Base-by-base conservation (phyloP, 2,113 vertebrate species). In the Hepsetus odoe region DNA sequence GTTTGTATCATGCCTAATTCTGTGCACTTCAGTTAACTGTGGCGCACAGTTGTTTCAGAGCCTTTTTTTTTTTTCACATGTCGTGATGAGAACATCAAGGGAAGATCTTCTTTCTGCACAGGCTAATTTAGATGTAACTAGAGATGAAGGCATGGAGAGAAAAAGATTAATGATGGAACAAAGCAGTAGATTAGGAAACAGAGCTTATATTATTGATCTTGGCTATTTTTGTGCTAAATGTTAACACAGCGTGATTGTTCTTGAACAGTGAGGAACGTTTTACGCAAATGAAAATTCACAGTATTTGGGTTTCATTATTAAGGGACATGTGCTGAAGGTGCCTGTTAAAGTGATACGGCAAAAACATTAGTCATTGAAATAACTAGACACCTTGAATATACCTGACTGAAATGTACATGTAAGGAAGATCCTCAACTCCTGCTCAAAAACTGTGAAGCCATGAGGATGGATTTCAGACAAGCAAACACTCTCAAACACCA, bases 1-100 rank as follows among this genome's bases (percentile, higher is more conserved):
- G 86, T 90, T 87, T 89, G 86, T 85, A 85, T 90, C 87, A 58
- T 22, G 30, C 84, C 85, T 88, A 85, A 90, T 89, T 91, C 86
- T 0, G 72, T 75, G 24, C 82, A 83, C 88, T 83, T 87, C 77
- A 0, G 51, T 82, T 87, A 88, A 88, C 88, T 85, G 88, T 79
- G 80, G 85, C 86, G 79, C 86, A 74, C 13, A 55, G 32, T 78
- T 35, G 73, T 69, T 56, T 46, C 55, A 69, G 83, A 76, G 26
- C 58, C 6, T 1, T 20, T 56, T 72, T 66, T 49, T 82, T 68
- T 65, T 61, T 53, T 51, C 20, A 64, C 64, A 64, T 46, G 44
- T 85, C 74, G 53, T 77, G 80, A 80, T 83, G 67, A 77, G 42
- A 75, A 76, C 64, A 74, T 86, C 51, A 74, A 81, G 65, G 51